Conservation (phyloP, 2,113 vertebrate species). For the Phoxinus phoxinus region DNA sequence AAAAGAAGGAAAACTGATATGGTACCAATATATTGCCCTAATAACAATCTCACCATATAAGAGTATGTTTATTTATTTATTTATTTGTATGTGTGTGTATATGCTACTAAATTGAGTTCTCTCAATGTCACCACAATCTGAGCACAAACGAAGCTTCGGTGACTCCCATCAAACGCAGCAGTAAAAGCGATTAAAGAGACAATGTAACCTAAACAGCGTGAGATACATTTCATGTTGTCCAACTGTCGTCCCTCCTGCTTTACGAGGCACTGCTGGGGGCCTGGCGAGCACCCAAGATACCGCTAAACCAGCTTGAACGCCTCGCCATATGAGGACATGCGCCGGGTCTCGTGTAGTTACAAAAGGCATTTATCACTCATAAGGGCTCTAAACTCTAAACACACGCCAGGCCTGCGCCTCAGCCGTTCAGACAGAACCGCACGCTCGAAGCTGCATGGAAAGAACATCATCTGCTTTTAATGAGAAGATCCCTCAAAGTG, state of each 20-base stretch:
- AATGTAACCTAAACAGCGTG: constrained; percentile 5
- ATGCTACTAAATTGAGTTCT: background rate
- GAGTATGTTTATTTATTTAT: no score
- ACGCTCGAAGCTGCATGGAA: constrained; percentile 6
- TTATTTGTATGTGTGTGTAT: background rate
- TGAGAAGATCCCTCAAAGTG: constrained; percentile 33
- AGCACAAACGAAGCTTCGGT: background rate
- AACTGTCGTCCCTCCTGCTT: constrained; percentile 23
- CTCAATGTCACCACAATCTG: background rate
- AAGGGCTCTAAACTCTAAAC: constrained; percentile 48
- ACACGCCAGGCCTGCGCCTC: constrained; percentile 22
- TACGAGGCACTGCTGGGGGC: constrained; percentile 50
- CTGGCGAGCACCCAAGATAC: constrained; percentile 47
- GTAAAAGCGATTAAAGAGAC: background rate
- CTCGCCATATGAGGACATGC: constrained; percentile 63
- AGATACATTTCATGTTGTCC: background rate
- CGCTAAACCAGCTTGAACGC: constrained; percentile 26
- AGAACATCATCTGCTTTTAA: constrained; percentile 51
- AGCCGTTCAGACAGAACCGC: background rate
- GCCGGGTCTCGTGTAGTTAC: constrained; percentile 16
- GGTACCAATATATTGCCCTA: background rate
- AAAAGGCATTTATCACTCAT: constrained; percentile 55
- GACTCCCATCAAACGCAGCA: background rate
- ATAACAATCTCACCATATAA: no score
- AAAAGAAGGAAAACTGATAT: background rate